Base-by-base conservation (phyloP, 2,113 vertebrate species). In the Carollia perspicillata region DNA sequence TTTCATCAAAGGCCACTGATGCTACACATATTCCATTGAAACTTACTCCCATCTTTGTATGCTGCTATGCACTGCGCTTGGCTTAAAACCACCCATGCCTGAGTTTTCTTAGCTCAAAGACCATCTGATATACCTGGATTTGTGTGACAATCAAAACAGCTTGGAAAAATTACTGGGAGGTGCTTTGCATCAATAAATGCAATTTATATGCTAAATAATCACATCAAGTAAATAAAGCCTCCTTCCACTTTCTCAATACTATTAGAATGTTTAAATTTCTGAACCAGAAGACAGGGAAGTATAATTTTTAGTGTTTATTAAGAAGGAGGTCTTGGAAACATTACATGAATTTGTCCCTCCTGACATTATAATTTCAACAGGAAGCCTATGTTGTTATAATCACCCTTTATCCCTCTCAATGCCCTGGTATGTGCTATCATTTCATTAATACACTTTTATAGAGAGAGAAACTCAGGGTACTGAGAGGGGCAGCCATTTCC, bases 151-250 rank as follows among this genome's bases (percentile, higher is more conserved):
- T 63, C 79, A 90, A 95, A 95, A 93, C 85, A 93, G 33, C 84
- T 93, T 86, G 63, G 47, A 96, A 95, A 95, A 96, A 87, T 95
- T 83, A 95, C 66, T 74, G 51, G 85, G 58, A 79, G 72, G 42
- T 93, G 53, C 42, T 93, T 97, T 96, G 77, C 88, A 93, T 96
- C 96, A 97, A 96, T 96, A 96, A 94, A 96, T 96, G 93, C 78
- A 96, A 96, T 96, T 94, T 97, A 93, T 97, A 96, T 97, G 97
- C 94, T 91, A 97, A 95, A 92, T 84, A 96, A 97, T 93, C 86
- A 72, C 65, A 89, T 92, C 87, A 93, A 91, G 89, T 83, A 96
- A 78, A 86, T 89, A 89, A 91, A 90, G 60, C 84, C 79, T 95
- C 74, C 40, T 93, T 96, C 55, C 60, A 93, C 58, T 93, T 92